A percentile compares a stretch with the other conserved stretches of the same genome.
Conservation (phyloP, 2,888 invertebrate species). For the Dicyrtoma fusca region DNA sequence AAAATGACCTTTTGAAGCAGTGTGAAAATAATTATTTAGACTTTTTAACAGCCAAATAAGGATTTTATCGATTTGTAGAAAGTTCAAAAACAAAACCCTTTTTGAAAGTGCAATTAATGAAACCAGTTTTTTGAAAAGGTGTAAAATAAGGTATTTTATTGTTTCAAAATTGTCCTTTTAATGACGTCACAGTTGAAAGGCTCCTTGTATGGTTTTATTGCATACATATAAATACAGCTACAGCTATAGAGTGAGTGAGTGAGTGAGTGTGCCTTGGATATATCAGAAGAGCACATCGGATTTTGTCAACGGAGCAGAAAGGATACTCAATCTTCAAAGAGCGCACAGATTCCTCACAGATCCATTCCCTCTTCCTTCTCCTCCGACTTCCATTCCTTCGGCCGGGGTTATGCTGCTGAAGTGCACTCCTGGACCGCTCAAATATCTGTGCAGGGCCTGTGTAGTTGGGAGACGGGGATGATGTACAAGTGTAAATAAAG, state of each 20-base stretch:
- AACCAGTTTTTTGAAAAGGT: no score
- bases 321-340: slow-evolving; percentile 21
- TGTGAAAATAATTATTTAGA: no score
- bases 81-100: no score
- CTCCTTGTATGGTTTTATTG: no score
- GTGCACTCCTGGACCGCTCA: background rate
- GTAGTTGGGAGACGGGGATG: background rate
- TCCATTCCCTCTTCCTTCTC: background rate
- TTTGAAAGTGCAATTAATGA: no score
- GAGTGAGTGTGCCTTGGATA: background rate
- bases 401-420: background rate
- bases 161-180: no score
- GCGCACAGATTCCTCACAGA: background rate
- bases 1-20: no score
- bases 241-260: background rate
- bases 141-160: no score
- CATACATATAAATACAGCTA: no score
- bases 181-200: no score
- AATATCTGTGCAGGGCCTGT: background rate
- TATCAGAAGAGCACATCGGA: slow-evolving; percentile 20
- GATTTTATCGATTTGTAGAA: no score
- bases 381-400: background rate
- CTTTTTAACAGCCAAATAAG: no score
- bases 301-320: slow-evolving; percentile 39
- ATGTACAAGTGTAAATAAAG: background rate